Evolutionary conservation across 2,888 invertebrate species (phyloP).

Genomic region (Perithous albicinctus): DNA sequence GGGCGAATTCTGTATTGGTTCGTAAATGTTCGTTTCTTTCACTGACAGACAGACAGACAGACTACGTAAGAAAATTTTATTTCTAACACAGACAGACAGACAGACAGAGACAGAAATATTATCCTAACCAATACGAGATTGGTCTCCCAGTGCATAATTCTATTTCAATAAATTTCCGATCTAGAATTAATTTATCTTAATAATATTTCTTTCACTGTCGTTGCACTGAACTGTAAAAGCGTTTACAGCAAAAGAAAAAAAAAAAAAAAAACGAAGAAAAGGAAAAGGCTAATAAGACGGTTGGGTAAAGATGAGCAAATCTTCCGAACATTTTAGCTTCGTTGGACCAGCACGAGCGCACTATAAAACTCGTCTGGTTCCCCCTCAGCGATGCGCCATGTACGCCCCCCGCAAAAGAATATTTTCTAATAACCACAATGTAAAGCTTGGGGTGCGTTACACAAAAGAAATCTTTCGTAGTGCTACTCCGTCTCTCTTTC

Average conservation of each 20-base stretch:
- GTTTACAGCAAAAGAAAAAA: conserved; percentile 51
- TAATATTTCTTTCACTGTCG: conserved; percentile 38
- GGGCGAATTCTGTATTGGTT: too few relatives aligned
- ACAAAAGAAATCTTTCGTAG: conserved; percentile 83
- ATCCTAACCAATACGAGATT: too few relatives aligned
- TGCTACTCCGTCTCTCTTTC: conserved; percentile 64
- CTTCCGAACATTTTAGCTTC: conserved; percentile 16
- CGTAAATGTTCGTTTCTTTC: too few relatives aligned
- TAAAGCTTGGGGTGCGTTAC: conserved; percentile 82
- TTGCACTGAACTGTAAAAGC: conserved; percentile 40
- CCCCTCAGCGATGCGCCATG: conserved; percentile 65
- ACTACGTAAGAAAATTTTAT: too few relatives aligned
- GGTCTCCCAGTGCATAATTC: too few relatives aligned
- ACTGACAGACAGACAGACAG: too few relatives aligned
- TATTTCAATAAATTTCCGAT: conserved; percentile 40
- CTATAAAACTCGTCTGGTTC: conserved; percentile 63
- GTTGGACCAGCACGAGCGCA: conserved; percentile 32
- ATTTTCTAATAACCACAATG: conserved; percentile 85
- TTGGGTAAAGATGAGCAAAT: neutral
- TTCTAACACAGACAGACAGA: too few relatives aligned
- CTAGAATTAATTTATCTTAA: conserved; percentile 14
- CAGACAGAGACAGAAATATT: too few relatives aligned
- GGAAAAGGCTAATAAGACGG: conserved; percentile 17
- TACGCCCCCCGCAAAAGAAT: conserved; percentile 74
- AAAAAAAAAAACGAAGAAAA: conserved; percentile 22